phyloP scores from a whole-genome alignment of 2,113 vertebrate species.

The Clarias magur region DNA sequence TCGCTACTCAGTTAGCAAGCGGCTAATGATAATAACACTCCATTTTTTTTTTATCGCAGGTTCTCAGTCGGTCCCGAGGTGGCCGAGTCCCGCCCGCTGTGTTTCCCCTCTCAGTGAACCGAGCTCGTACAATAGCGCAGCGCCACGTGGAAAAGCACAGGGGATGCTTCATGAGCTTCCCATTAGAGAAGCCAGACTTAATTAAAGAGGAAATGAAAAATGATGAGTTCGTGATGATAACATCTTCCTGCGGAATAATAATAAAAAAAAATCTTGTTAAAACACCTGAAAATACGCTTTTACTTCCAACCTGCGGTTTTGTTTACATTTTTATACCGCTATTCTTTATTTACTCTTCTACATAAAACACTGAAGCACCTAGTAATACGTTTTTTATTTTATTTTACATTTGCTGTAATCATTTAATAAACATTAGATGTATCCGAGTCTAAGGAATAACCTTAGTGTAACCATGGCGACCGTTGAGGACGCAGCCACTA shows the following conservation, averaged over 20 bases:
- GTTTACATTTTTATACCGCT: neutral
- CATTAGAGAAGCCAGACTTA: neutral
- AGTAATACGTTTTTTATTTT: too few relatives aligned
- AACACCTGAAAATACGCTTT: neutral
- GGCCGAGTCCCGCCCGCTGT: neutral
- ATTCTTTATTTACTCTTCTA: neutral
- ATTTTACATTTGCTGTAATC: too few relatives aligned
- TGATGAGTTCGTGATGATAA: neutral
- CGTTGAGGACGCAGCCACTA: neutral
- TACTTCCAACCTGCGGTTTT: neutral
- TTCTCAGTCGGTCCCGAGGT: neutral
- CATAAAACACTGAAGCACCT: neutral
- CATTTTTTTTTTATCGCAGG: neutral
- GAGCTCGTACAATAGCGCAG: conserved; percentile 20
- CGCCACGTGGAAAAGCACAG: conserved; percentile 18
- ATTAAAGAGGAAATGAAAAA: neutral
- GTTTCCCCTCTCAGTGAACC: neutral
- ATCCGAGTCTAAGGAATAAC: too few relatives aligned
- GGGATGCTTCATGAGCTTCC: neutral
- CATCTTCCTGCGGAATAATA: neutral
- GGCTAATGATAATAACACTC: neutral
- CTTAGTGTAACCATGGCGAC: neutral
- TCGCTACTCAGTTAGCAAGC: neutral
- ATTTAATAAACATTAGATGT: too few relatives aligned
- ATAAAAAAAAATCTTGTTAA: neutral